phyloP scores from a whole-genome alignment of 2,888 invertebrate species.

The Geophilus truncorum region DNA sequence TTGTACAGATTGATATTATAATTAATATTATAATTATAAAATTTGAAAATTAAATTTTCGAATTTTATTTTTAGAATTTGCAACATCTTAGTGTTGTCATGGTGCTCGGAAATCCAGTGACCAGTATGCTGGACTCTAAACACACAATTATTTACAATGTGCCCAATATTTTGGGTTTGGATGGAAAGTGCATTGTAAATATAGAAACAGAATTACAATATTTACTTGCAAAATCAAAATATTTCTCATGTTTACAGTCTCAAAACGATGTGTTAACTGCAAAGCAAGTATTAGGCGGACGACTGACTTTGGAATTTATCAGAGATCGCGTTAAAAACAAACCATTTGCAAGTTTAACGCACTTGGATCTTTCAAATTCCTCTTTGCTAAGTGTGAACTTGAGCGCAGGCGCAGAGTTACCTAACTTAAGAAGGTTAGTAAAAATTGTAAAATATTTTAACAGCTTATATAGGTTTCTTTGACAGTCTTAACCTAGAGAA shows the following conservation, averaged over 20 bases:
- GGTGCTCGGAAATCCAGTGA: constrained; percentile 3
- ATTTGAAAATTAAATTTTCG: background rate
- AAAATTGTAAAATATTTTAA: no score
- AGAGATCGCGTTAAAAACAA: background rate
- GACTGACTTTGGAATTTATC: constrained; percentile 14
- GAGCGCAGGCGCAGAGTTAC: background rate
- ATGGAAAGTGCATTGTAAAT: constrained; percentile 9
- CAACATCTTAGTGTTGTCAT: background rate
- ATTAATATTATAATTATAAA: no score
- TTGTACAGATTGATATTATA: background rate
- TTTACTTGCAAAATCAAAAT: background rate
- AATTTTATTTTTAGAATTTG: background rate
- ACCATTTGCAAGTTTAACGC: background rate
- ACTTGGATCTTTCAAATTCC: constrained; percentile 17
- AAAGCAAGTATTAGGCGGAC: constrained; percentile 22
- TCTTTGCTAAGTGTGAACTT: background rate
- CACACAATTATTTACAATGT: constrained; percentile 1
- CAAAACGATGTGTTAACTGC: background rate
- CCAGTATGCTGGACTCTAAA: background rate
- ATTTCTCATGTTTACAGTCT: background rate
- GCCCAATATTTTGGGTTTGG: background rate
- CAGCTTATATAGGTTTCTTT: background rate
- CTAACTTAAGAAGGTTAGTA: constrained; percentile 19
- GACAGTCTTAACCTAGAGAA: constrained; percentile 28
- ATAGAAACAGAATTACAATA: background rate